These are phyloP conservation scores for Sesia apiformis DNA, from an alignment of 2,888 invertebrate genomes.

Conservation along the genomic window DNA sequence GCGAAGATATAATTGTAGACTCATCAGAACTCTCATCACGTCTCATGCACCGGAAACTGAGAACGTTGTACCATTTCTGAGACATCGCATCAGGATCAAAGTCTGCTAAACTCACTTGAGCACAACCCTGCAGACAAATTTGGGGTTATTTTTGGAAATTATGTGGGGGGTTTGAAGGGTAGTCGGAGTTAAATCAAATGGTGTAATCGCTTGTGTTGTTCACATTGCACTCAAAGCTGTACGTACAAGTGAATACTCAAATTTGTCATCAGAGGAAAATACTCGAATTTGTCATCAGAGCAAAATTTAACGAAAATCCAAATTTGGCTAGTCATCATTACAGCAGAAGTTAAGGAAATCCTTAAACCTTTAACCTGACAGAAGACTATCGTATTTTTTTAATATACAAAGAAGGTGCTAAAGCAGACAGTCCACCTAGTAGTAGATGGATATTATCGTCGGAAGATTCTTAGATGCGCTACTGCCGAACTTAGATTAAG, in stretches of 20 bases:
- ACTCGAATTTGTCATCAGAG: too few relatives aligned
- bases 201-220: constrained; percentile 51
- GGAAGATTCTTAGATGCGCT: too few relatives aligned
- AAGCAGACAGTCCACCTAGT: neutral
- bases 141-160: constrained; percentile 5
- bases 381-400: neutral
- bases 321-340: constrained; percentile 74
- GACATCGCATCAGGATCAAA: constrained; percentile 89
- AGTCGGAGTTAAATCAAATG: constrained; percentile 25
- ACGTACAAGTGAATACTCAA: too few relatives aligned
- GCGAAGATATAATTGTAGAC: constrained; percentile 96
- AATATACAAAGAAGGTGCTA: neutral
- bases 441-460: too few relatives aligned
- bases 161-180: neutral
- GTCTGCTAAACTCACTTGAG: constrained; percentile 96
- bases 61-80: constrained; percentile 95
- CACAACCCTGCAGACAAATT: constrained; percentile 83
- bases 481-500: too few relatives aligned
- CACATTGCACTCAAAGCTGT: constrained; percentile 67
- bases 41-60: constrained; percentile 76
- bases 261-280: too few relatives aligned
- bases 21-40: constrained; percentile 97
- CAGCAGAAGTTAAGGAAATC: constrained; percentile 4
- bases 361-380: neutral
- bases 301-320: constrained; percentile 49